Evolutionary conservation across 2,113 vertebrate species (phyloP).

Genomic region (Raja brachyura): DNA sequence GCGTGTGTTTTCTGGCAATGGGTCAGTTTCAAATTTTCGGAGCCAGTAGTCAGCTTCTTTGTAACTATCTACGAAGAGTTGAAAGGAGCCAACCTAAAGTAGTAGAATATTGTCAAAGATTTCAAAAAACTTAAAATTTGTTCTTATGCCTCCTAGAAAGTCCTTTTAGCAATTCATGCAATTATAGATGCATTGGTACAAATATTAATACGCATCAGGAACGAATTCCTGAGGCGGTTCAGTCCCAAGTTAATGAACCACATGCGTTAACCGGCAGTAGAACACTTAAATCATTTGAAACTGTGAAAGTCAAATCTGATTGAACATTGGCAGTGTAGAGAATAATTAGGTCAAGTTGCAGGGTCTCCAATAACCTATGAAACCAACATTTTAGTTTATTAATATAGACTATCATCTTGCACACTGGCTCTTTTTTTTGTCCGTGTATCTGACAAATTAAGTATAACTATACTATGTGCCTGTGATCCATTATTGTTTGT

Average conservation of each 20-base stretch:
- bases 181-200: neutral
- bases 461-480: neutral
- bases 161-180: neutral
- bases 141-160: neutral
- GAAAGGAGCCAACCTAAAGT: conserved; percentile 89
- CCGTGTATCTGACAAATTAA: neutral
- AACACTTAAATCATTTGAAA: neutral
- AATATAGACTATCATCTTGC: neutral
- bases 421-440: neutral
- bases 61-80: conserved; percentile 91
- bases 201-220: neutral
- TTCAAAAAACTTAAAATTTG: neutral
- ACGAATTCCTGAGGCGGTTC: neutral
- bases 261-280: neutral
- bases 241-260: neutral
- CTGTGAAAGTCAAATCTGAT: neutral
- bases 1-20: conserved; percentile 90
- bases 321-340: neutral
- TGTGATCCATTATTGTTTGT: neutral
- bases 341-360: neutral
- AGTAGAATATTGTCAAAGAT: neutral
- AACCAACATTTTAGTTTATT: neutral
- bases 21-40: conserved; percentile 89
- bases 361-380: neutral
- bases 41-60: conserved; percentile 93